These are phyloP conservation scores for Amphipyra tragopoginis DNA, from an alignment of 2,888 invertebrate genomes.

Conservation along the genomic window DNA sequence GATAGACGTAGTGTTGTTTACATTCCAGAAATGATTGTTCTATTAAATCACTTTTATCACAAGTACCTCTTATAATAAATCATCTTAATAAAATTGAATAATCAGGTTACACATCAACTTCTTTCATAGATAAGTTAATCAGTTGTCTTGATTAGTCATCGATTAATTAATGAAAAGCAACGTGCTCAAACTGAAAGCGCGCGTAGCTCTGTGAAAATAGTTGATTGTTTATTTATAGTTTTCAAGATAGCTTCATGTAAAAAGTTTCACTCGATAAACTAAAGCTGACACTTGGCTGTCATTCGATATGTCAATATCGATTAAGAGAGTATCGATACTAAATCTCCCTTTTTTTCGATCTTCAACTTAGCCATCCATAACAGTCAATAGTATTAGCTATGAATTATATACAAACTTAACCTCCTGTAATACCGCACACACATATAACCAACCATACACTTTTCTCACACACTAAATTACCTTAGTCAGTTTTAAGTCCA, in stretches of 20 bases:
- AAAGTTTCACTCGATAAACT: constrained; percentile 42
- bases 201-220: no score
- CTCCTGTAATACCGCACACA: constrained; percentile 49
- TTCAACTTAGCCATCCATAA: constrained; percentile 35
- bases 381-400: constrained; percentile 38
- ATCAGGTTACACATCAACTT: constrained; percentile 4
- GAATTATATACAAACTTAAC: constrained; percentile 54
- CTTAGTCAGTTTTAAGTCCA: constrained; percentile 51
- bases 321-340: constrained; percentile 29
- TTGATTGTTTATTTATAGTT: constrained; percentile 21
- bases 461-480: constrained; percentile 51
- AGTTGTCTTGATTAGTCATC: constrained; percentile 23
- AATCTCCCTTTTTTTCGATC: constrained; percentile 38
- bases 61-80: constrained; percentile 1
- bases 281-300: constrained; percentile 31
- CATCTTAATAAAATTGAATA: constrained; percentile 17
- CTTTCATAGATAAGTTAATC: constrained; percentile 17
- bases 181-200: no score
- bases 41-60: constrained; percentile 20
- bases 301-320: constrained; percentile 41
- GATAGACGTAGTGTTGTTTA: constrained; percentile 22
- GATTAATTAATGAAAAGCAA: constrained; percentile 21
- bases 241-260: constrained; percentile 33
- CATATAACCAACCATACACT: constrained; percentile 46
- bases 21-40: constrained; percentile 14